Evolutionary conservation across 92 coral and sea anemone genomes (phyloP), one percentile per base, ranked within the genome.

Genomic region (Epizoanthus scotinus): DNA sequence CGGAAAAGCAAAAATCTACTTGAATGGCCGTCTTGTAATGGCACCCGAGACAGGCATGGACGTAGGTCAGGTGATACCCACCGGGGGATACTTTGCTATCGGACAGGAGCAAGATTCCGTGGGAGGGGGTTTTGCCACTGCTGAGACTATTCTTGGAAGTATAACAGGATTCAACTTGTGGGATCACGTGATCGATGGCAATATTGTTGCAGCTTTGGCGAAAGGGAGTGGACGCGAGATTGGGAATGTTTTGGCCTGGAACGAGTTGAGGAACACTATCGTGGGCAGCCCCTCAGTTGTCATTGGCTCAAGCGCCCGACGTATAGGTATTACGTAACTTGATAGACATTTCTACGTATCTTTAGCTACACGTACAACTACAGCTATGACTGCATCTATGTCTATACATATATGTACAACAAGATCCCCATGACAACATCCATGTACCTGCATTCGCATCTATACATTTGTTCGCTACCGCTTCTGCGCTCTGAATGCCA

Each of bases 11-110:
- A 71, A 71, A 14, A 1, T 71, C 5, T 71, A 71, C 40, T 29
- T 71, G 21, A 63, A 71, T 53, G 78, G 78, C 24, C 78, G 78
- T 2, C 42, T 71, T 63, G 22, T 18, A 8, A 52, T 18, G 7
- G 26, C 57, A 21, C 61, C 57, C 42, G 15, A 7, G 15, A 22
- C 24, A 49, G 63, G 63, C 28, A 4, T 52, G 27, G n/a, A 12
- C 8, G 8, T 8, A 0, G 78, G 78, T 9, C 15, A 71, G 0
- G 63, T 53, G 15, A 49, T 71, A 50, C 63, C 78, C 5, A 52
- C 78, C 8, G 78, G 78, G 6, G 78, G 78, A 5, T 71, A 71
- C 28, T 71, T 71, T 28, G 78, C 78, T 40, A 53, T 71, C 5
- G 78, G 78, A 14, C 78, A 71, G 63, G 78, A 71, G 29, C 78